These are phyloP conservation scores for Loripinus fragilis DNA, from an alignment of 2,888 invertebrate genomes.

Conservation along the genomic window DNA sequence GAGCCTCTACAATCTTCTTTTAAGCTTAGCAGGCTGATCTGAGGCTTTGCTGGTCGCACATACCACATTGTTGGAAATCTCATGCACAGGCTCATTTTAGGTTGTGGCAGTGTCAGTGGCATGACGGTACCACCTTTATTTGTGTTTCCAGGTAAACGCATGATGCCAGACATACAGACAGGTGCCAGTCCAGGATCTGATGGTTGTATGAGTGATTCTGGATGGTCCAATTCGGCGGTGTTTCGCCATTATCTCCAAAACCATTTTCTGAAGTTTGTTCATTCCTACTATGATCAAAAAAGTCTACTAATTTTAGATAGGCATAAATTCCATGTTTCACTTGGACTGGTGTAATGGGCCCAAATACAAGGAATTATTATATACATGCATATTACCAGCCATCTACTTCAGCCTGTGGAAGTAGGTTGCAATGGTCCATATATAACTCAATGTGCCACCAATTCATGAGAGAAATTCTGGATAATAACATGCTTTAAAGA, in stretches of 20 bases:
- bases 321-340: slow-evolving; percentile 18
- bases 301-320: slow-evolving; percentile 29
- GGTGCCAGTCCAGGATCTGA: slow-evolving; percentile 21
- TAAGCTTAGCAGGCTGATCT: too few species aligned
- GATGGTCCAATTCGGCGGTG: slow-evolving; percentile 38
- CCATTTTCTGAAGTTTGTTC: slow-evolving; percentile 31
- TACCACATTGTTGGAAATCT: too few species aligned
- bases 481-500: slow-evolving; percentile 19
- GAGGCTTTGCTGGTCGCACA: too few species aligned
- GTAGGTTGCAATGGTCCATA: slow-evolving; percentile 36
- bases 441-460: slow-evolving; percentile 15
- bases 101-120: slow-evolving; percentile 17
- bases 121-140: slow-evolving; percentile 36
- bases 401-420: slow-evolving; percentile 33
- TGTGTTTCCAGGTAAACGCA: slow-evolving; percentile 32
- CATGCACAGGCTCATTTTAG: background rate
- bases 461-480: slow-evolving; percentile 1
- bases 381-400: slow-evolving; percentile 27
- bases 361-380: slow-evolving; percentile 23
- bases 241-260: slow-evolving; percentile 25
- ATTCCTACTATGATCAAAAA: background rate
- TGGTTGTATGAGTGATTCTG: slow-evolving; percentile 14
- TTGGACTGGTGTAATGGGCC: slow-evolving; percentile 38
- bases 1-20: too few species aligned
- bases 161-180: slow-evolving; percentile 17